Percentiles rank a stretch among this genome's conserved stretches.
Conservation (phyloP, 2,888 invertebrate species). For the Tachina fera region DNA sequence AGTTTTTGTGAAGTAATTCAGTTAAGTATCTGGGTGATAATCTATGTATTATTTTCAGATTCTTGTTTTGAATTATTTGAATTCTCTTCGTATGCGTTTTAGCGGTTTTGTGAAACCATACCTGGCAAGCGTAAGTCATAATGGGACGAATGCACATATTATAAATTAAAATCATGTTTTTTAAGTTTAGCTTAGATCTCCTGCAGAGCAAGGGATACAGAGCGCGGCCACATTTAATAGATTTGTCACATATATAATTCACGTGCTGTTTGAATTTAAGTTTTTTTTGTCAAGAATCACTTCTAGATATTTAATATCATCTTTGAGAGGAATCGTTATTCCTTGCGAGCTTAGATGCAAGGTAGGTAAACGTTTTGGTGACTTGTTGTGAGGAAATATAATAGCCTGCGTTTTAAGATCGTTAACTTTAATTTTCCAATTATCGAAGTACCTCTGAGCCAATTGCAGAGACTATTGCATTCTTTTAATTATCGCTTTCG, state of each 20-base stretch:
- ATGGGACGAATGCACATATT: too few species aligned
- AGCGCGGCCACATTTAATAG: too few species aligned
- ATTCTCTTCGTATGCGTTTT: too few species aligned
- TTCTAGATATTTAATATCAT: neutral
- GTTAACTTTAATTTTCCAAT: neutral
- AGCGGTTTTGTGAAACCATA: too few species aligned
- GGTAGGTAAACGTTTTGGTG: neutral
- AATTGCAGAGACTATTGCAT: neutral
- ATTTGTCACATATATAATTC: neutral
- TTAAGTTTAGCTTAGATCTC: too few species aligned
- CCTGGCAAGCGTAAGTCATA: too few species aligned
- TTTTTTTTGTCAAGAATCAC: neutral
- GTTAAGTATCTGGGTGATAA: too few species aligned
- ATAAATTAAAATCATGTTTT: too few species aligned
- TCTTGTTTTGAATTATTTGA: too few species aligned
- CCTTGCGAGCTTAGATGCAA: neutral
- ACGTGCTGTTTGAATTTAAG: neutral
- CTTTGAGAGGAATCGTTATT: neutral
- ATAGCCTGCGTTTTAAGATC: neutral
- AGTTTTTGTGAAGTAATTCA: too few species aligned
- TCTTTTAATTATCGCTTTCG: neutral
- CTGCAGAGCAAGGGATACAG: too few species aligned
- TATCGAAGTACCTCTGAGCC: neutral
- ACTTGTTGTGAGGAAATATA: neutral
- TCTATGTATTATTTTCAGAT: too few species aligned